Evolutionary conservation across 2,888 invertebrate genomes (phyloP).

Genomic region (Glyphotaelius pellucidus): DNA sequence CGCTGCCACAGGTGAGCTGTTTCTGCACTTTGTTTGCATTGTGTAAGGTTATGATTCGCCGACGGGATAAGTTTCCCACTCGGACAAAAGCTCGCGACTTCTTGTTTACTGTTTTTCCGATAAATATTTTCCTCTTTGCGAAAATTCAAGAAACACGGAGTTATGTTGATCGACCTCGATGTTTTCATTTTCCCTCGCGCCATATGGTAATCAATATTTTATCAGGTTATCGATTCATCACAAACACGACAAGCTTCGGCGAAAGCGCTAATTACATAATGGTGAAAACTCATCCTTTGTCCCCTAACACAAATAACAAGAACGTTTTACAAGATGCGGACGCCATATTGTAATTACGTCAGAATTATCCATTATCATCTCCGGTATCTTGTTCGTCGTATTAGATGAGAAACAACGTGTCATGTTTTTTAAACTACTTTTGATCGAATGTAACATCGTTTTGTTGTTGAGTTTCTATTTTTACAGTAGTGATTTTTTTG

Average conservation of each 20-base stretch:
- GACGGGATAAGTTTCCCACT: background rate
- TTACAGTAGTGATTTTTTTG: conserved; percentile 49
- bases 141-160: conserved; percentile 33
- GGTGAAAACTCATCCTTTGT: conserved; percentile 46
- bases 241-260: background rate
- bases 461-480: conserved; percentile 51
- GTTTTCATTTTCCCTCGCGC: conserved; percentile 46
- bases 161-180: conserved; percentile 46
- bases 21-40: conserved; percentile 38
- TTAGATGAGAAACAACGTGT: conserved; percentile 50
- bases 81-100: background rate
- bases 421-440: conserved; percentile 60
- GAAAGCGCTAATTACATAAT: conserved; percentile 45
- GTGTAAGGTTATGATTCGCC: conserved; percentile 21
- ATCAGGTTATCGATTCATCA: background rate
- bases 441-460: conserved; percentile 41
- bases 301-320: conserved; percentile 60
- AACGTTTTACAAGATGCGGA: conserved; percentile 72
- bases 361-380: conserved; percentile 67
- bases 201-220: background rate
- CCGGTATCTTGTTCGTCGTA: conserved; percentile 28
- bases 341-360: conserved; percentile 78
- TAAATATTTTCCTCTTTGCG: conserved; percentile 28
- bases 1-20: conserved; percentile 55
- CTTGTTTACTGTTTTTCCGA: background rate